Conservation (phyloP, 2,113 vertebrate species). For the Salminus brasiliensis region DNA sequence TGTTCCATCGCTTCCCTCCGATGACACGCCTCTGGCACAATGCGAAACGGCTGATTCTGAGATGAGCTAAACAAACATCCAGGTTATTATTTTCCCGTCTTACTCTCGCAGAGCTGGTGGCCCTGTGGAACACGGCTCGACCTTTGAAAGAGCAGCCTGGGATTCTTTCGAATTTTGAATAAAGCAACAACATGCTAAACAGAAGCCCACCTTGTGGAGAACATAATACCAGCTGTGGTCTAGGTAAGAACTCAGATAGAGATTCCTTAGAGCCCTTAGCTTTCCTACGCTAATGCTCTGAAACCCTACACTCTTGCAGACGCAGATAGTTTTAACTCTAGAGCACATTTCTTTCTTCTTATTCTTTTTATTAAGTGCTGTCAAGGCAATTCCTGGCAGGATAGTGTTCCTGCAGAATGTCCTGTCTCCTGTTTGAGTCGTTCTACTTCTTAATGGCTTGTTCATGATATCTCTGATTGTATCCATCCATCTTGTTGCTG, state of each 20-base stretch:
- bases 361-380: no score
- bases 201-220: conserved; percentile 4
- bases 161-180: conserved; percentile 22
- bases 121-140: conserved; percentile 6
- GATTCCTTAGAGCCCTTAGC: no score
- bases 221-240: conserved; percentile 18
- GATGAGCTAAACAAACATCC: conserved; percentile 41
- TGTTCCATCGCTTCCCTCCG: background rate
- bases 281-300: no score
- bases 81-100: conserved; percentile 17
- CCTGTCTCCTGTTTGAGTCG: no score
- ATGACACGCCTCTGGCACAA: conserved; percentile 33
- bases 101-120: background rate
- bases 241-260: conserved; percentile 3
- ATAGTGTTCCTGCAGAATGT: no score
- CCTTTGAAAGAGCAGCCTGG: conserved; percentile 19
- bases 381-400: no score
- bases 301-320: no score
- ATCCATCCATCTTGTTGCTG: no score
- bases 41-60: conserved; percentile 22
- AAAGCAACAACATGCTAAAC: conserved; percentile 19
- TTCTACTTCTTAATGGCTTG: no score
- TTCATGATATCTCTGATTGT: no score
- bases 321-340: no score
- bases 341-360: no score